Base-by-base conservation (phyloP, 2,113 vertebrate genomes). In the Ictalurus furcatus region DNA sequence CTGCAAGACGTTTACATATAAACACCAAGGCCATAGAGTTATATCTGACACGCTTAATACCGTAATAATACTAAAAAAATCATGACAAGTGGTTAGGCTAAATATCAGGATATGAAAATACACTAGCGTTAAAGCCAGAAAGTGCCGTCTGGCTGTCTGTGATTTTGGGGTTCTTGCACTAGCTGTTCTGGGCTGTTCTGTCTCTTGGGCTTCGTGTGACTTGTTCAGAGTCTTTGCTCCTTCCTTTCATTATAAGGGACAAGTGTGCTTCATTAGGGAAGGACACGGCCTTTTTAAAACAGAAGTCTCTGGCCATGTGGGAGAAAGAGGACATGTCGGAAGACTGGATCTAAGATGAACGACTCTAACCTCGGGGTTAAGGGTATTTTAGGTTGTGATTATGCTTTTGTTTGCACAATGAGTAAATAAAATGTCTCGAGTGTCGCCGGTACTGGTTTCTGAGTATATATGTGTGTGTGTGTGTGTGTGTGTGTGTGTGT, bases 271-370 rank as follows among this genome's bases (percentile, higher is more conserved):
- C 63, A 69, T 69, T 85, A 85, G 63, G 61, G 54, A 40, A 85
- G 44, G 16, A 85, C 84, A 69, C 69, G 44, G 84, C 84, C 44
- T 85, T 85, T 85, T 69, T 52, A 69, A 80, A 84, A 19, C 84
- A 85, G 61, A 69, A 85, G 63, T 85, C 40, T 30, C 16, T 52
- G 65, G 84, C 63, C 84, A 69, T 30, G 40, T 69, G 59, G 40
- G 52, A 85, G 61, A 67, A 85, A 19, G 84, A 48, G 40, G 44
- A 85, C 84, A 69, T 54, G 44, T 52, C 28, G 48, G 28, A 85
- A 85, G 44, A 30, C 84, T n/a, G 83, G 40, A 85, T 85, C 25
- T 69, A 69, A 69, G 40, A 21, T 40, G 34, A 84, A 63, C 3
- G 34, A 23, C 34, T 84, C n/a, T 84, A 63, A 84, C 58, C 58